phyloP scores from a whole-genome alignment of 2,888 invertebrate species.

The Orthonevra nobilis region DNA sequence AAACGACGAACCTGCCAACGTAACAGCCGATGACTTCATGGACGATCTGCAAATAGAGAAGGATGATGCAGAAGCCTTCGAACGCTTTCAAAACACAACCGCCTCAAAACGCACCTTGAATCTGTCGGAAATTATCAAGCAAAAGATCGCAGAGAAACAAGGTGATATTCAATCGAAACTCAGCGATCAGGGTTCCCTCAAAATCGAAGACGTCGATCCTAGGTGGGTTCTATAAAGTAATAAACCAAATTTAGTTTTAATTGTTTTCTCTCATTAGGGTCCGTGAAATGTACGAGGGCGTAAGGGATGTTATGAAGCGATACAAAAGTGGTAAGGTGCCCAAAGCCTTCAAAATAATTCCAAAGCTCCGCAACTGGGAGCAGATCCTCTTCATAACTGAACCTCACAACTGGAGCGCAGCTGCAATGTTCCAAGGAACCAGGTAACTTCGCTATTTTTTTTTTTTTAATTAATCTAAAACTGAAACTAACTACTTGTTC shows the following conservation, averaged over 20 bases:
- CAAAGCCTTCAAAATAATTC: constrained; percentile 98
- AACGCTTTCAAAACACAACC: constrained; percentile 84
- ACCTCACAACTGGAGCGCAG: constrained; percentile 98
- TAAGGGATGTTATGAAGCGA: constrained; percentile 90
- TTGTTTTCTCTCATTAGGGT: too few species aligned
- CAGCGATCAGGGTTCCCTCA: constrained; percentile 87
- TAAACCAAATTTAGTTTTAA: too few species aligned
- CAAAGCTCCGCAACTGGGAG: constrained; percentile 96
- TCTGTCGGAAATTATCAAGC: constrained; percentile 94
- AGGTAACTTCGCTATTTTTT: constrained; percentile 72
- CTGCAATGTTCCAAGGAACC: constrained; percentile 93
- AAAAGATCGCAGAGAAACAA: constrained; percentile 95
- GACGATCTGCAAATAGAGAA: constrained; percentile 89
- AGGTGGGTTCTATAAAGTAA: constrained; percentile 81
- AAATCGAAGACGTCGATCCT: constrained; percentile 92
- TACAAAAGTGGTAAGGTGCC: constrained; percentile 98
- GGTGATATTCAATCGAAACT: constrained; percentile 93
- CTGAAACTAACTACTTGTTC: background rate
- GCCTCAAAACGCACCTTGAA: constrained; percentile 84
- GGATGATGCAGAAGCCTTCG: constrained; percentile 93
- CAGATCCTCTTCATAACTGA: constrained; percentile 92
- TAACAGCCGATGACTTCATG: constrained; percentile 83
- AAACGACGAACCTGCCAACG: constrained; percentile 71
- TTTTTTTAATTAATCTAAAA: too few species aligned
- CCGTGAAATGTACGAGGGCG: constrained; percentile 93